These are phyloP conservation scores for Sarcophaga bullata DNA, from an alignment of 1,140 invertebrate species.

Conservation along the genomic window DNA sequence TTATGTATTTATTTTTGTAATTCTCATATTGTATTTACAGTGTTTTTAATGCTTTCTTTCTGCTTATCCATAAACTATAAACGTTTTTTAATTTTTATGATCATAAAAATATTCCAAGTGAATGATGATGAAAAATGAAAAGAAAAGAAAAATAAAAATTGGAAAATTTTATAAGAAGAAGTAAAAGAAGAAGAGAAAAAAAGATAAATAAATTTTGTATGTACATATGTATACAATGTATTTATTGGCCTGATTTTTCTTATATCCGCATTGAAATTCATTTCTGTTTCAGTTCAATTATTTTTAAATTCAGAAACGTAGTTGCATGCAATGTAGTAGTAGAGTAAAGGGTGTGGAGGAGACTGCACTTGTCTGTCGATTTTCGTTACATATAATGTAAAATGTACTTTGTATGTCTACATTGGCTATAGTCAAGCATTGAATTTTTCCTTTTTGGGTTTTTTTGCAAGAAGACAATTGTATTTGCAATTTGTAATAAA, in stretches of 20 bases:
- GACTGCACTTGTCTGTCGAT: not conserved
- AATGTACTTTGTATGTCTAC: not conserved
- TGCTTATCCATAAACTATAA: too few relatives aligned
- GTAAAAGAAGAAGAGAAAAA: not conserved
- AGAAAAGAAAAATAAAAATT: too few relatives aligned
- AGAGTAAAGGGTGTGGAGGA: too few relatives aligned
- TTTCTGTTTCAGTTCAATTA: constrained; percentile 4
- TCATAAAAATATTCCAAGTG: too few relatives aligned
- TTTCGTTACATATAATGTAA: not conserved
- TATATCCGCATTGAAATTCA: constrained; percentile 18
- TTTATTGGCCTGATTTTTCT: not conserved
- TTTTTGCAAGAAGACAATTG: constrained; percentile 3
- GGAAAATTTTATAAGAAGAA: not conserved
- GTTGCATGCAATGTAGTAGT: too few relatives aligned
- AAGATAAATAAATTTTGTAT: not conserved
- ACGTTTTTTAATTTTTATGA: too few relatives aligned
- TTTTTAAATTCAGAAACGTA: not conserved
- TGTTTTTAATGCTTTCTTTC: too few relatives aligned
- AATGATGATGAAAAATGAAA: too few relatives aligned
- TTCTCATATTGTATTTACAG: too few relatives aligned
- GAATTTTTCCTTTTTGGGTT: not conserved
- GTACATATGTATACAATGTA: not conserved
- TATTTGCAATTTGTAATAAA: constrained; percentile 25
- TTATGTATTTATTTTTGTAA: too few relatives aligned
- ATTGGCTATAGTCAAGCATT: not conserved